Evolutionary conservation across 1,140 invertebrate genomes (phyloP).

Genomic region (Nebria ingens): DNA sequence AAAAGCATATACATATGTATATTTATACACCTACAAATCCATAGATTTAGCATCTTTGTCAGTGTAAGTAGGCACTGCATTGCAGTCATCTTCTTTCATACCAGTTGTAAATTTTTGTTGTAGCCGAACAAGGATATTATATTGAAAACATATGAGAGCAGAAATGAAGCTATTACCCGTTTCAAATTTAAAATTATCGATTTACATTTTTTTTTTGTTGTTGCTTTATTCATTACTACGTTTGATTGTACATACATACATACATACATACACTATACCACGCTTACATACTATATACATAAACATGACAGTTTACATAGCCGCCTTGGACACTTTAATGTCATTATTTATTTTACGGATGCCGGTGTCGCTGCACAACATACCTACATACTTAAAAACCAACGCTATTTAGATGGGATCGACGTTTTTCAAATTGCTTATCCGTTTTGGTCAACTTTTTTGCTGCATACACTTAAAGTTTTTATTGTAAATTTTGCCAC

Average conservation of each 20-base stretch:
- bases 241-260: too few relatives aligned
- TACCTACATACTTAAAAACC: not conserved
- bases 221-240: too few relatives aligned
- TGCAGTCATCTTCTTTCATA: not conserved
- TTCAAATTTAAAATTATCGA: slow-evolving; percentile 9
- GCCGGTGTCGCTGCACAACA: too few relatives aligned
- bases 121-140: not conserved
- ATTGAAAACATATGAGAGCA: not conserved
- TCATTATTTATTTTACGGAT: slow-evolving; percentile 7
- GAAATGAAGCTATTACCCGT: slow-evolving; percentile 5
- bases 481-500: too few relatives aligned
- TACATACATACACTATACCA: too few relatives aligned
- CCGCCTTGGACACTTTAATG: slow-evolving; percentile 3
- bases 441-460: too few relatives aligned
- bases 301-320: slow-evolving; percentile 9
- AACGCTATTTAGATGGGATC: not conserved
- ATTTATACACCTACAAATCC: too few relatives aligned
- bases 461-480: too few relatives aligned
- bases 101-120: not conserved
- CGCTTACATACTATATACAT: not conserved
- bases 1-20: too few relatives aligned
- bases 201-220: not conserved
- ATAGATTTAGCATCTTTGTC: too few relatives aligned
- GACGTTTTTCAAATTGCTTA: not conserved
- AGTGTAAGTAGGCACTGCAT: too few relatives aligned